Conservation (phyloP, 2,797 vertebrate genomes). For the Myotis findleyi region DNA sequence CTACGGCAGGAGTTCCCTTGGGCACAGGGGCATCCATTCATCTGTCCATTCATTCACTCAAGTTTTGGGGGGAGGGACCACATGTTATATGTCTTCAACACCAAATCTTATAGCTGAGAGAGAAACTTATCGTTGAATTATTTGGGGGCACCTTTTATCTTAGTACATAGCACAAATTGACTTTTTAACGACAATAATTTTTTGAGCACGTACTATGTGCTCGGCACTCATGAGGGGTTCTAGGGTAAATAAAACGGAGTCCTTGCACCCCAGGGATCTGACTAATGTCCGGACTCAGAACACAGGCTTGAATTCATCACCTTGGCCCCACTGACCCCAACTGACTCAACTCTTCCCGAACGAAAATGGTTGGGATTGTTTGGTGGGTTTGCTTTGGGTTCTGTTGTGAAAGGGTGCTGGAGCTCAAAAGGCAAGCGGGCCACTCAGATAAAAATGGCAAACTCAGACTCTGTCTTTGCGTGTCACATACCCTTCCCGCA, state of each 20-base stretch:
- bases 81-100: neutral
- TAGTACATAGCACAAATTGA: neutral
- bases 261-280: neutral
- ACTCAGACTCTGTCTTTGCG: neutral
- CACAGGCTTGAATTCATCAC: neutral
- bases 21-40: neutral
- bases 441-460: neutral
- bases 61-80: neutral
- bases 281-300: neutral
- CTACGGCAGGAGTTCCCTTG: neutral
- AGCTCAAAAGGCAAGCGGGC: neutral
- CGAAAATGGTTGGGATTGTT: neutral
- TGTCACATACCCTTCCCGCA: too few species aligned
- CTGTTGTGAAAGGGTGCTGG: neutral
- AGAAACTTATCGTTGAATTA: neutral
- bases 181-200: neutral
- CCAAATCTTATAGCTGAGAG: neutral
- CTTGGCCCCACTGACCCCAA: neutral
- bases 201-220: neutral
- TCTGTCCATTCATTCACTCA: neutral
- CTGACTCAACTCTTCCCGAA: neutral
- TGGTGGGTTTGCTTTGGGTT: neutral
- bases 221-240: neutral
- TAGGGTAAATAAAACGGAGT: neutral
- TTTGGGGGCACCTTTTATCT: neutral